Evolutionary conservation across 1,140 invertebrate genomes (phyloP), one percentile per base, ranked within the genome.

Genomic region (Drosophila bocqueti): DNA sequence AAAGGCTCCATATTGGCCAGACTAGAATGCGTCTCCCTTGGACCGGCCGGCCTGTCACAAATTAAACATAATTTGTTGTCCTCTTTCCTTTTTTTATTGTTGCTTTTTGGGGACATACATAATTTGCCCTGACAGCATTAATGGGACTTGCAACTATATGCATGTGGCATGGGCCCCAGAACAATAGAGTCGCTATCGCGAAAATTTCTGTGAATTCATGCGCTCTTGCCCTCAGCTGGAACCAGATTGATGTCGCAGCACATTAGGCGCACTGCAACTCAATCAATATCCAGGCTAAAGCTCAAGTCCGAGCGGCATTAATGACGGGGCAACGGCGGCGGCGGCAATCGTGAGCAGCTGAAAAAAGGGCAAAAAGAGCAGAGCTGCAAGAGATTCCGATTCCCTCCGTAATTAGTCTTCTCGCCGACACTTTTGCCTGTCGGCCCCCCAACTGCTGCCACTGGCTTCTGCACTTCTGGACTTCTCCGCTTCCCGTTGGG

Each of bases 201-300:
- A 46, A 46, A 47, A 55, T 68, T 90, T 89, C 85, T 89, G 66
- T 89, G 85, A 90, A 89, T 90, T 74, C 38, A 61, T 72, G 54
- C 42, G 62, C 60, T 7, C 46, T 24, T 10, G 54, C 18, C 38
- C 45, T 40, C 26, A 13, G 8, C 57, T 50, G 54, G 16, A 59
- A 47, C 59, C 66, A 81, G 82, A 90, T 89, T 90, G 85, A 90
- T 90, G 85, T 90, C 85, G 81, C 85, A 85, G 85, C 85, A 90
- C 85, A 90, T 90, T 90, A 90, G 85, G 75, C 85, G 86, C 85
- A 74, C 61, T 90, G 84, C 84, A 89, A 89, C 84, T 89, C 84
- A 89, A 89, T 89, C 84, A 90, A 90, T 81, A 90, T 73, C 69
- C 69, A 73, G 67, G 68, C 67, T 73, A 73, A 73, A 73, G 69